phyloP scores from a whole-genome alignment of 2,888 invertebrate species.

The Copidosoma aretas region DNA sequence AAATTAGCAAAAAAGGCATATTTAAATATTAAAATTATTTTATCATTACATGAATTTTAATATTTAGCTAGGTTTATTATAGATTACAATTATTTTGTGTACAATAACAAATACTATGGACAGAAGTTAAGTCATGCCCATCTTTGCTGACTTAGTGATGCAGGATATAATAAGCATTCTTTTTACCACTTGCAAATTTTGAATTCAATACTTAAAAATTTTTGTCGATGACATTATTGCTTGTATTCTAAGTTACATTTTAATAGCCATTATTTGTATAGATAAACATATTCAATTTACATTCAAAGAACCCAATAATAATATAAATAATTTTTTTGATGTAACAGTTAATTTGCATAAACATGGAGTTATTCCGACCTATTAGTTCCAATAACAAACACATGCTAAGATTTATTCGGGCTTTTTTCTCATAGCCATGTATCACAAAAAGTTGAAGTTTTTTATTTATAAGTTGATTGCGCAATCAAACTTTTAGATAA shows the following conservation, averaged over 20 bases:
- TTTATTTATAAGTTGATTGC: neutral
- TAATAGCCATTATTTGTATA: neutral
- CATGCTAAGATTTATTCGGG: neutral
- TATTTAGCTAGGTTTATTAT: neutral
- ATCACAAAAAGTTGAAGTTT: neutral
- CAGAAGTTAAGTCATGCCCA: slow-evolving; percentile 1
- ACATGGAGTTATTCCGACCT: neutral
- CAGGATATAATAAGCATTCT: neutral
- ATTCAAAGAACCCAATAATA: neutral
- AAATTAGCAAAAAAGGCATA: neutral
- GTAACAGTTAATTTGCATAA: neutral
- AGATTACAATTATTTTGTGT: neutral
- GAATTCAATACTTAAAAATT: neutral
- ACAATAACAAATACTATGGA: neutral
- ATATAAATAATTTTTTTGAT: slow-evolving; percentile 4
- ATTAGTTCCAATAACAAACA: neutral
- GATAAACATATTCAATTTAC: slow-evolving; percentile 1
- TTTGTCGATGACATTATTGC: slow-evolving; percentile 1
- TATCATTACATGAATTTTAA: neutral
- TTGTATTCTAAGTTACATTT: neutral
- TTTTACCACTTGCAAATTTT: neutral
- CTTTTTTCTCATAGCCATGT: neutral
- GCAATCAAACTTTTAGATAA: no score
- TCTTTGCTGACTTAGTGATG: neutral
- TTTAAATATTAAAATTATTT: neutral